phyloP scores from a whole-genome alignment of 2,113 vertebrate species.

The Archocentrus centrarchus region DNA sequence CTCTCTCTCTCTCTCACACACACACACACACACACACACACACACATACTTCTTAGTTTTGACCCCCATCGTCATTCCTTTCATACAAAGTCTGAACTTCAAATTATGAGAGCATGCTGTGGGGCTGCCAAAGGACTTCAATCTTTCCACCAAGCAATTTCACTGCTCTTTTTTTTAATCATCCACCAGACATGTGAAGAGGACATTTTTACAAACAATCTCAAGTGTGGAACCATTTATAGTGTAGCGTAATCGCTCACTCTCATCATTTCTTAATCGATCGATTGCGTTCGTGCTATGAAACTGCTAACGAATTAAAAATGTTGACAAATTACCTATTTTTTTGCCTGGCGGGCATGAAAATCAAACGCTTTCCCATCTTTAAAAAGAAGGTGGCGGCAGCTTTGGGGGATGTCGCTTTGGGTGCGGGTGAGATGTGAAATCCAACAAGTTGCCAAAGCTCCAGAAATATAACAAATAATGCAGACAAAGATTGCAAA shows the following conservation, averaged over 20 bases:
- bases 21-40: neutral
- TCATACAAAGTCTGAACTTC: slow-evolving; percentile 1
- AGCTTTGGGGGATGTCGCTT: too few species aligned
- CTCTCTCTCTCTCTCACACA: neutral
- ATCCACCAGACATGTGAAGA: neutral
- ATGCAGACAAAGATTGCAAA: neutral
- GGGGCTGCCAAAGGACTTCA: neutral
- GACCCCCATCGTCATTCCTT: neutral
- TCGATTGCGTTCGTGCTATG: neutral
- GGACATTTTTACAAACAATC: neutral
- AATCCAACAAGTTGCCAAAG: neutral
- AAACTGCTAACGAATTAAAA: neutral
- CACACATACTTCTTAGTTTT: neutral
- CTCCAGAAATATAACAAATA: too few species aligned
- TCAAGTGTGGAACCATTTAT: neutral
- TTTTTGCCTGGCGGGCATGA: neutral
- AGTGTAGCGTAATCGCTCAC: neutral
- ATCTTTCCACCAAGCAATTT: neutral
- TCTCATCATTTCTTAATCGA: neutral
- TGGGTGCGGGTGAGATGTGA: neutral
- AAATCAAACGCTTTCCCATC: neutral
- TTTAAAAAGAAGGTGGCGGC: too few species aligned
- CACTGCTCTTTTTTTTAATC: neutral
- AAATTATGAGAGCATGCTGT: neutral
- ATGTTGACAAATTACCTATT: neutral